Evolutionary conservation across 2,888 invertebrate genomes (phyloP), one percentile per base, ranked within the genome.

Genomic region (Teleogryllus oceanicus): DNA sequence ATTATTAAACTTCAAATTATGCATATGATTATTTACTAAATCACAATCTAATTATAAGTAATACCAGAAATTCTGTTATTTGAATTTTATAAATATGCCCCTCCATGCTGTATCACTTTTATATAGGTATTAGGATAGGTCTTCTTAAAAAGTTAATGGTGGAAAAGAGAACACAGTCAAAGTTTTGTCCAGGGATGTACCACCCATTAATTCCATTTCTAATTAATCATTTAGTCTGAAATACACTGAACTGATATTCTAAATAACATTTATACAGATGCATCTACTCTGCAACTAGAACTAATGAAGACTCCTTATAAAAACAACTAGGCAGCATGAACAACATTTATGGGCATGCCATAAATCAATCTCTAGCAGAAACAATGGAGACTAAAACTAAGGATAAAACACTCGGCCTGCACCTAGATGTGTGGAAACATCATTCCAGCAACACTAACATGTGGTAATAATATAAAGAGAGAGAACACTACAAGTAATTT

Each of bases 351-450:
- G 81, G 78, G 75, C 51, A 51, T 20, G 75, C 62, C 77, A 75
- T 80, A 50, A 18, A 76, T 78, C 78, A 80, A 80, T 78, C 78
- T 24, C 80, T 80, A 80, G 77, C 78, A 78, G 78, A 75, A 74
- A 77, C 49, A 62, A 76, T 78, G 62, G 62, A 62, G 62, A 62
- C 80, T 80, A 78, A 76, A 76, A 75, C 78, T 80, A 80, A 80
- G 78, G 74, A 50, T 24, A 80, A 81, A 81, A 81, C 78, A 81
- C 81, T 78, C 81, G 80, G 81, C 80, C 80, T 81, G 81, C 81
- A 81, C 81, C 81, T 81, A 79, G 79, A 81, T 62, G 79, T 77
- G 78, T 76, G 78, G 75, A 79, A 75, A 79, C 49, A n/a, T 76
- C 81, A 81, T 81, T 81, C 81, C 81, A 81, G 75, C 79, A 81